phyloP scores from a whole-genome alignment of 1,140 invertebrate species.

The Papilio machaon region DNA sequence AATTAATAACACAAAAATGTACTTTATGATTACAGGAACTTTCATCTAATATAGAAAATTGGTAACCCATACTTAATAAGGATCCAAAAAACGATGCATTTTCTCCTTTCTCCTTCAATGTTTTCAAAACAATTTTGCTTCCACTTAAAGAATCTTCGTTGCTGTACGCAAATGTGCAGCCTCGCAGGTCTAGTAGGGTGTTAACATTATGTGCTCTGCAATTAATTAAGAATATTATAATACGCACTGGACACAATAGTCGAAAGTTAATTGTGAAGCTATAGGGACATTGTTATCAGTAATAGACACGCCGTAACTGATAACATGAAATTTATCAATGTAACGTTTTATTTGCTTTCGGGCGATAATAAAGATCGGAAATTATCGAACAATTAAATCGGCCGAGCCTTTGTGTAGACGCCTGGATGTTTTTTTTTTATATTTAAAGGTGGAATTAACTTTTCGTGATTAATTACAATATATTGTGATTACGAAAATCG shows the following conservation, averaged over 20 bases:
- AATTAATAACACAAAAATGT: slow-evolving; percentile 3
- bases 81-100: slow-evolving; percentile 85
- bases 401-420: not conserved
- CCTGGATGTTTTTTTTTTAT: not conserved
- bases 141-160: slow-evolving; percentile 82
- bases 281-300: slow-evolving; percentile 69
- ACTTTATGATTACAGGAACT: not conserved
- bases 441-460: not conserved
- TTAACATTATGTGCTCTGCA: slow-evolving; percentile 83
- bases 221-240: slow-evolving; percentile 51
- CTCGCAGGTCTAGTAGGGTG: slow-evolving; percentile 83
- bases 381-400: slow-evolving; percentile 23
- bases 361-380: slow-evolving; percentile 43
- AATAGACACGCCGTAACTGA: slow-evolving; percentile 66
- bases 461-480: not conserved
- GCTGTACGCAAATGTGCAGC: slow-evolving; percentile 83
- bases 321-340: slow-evolving; percentile 75
- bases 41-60: not conserved
- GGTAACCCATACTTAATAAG: slow-evolving; percentile 74
- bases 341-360: slow-evolving; percentile 56
- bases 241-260: slow-evolving; percentile 47
- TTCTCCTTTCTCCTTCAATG: slow-evolving; percentile 83
- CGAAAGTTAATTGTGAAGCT: slow-evolving; percentile 63
- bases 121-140: slow-evolving; percentile 82
- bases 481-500: not conserved